Evolutionary conservation across 2,113 vertebrate genomes (phyloP).

Genomic region (Anhinga anhinga): DNA sequence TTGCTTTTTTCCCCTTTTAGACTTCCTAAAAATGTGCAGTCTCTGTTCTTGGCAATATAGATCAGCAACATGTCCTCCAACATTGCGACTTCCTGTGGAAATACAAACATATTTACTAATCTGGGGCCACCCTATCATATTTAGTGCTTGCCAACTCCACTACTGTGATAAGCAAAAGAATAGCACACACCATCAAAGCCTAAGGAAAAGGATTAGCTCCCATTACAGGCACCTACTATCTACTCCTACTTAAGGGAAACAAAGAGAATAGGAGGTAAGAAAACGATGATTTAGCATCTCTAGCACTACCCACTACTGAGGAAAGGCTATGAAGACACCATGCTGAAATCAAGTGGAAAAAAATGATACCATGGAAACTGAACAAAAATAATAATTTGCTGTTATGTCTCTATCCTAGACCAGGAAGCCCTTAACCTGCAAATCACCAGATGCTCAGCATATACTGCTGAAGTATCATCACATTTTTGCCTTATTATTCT

Average conservation of each 20-base stretch:
- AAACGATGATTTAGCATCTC: not conserved
- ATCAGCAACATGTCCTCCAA: not conserved
- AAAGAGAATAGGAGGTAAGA: not conserved
- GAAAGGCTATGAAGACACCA: not conserved
- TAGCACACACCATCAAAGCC: not conserved
- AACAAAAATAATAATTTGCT: constrained; percentile 4
- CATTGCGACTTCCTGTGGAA: not conserved
- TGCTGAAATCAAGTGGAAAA: not conserved
- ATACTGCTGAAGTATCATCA: not conserved
- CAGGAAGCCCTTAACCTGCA: constrained; percentile 9
- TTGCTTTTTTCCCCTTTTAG: not conserved
- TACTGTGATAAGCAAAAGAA: not conserved
- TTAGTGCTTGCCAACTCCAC: not conserved
- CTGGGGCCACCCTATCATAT: not conserved
- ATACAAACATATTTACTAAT: not conserved
- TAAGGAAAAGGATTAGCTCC: not conserved
- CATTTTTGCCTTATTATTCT: not conserved
- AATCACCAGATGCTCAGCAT: not conserved
- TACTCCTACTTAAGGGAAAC: not conserved
- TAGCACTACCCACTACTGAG: not conserved
- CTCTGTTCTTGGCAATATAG: not conserved
- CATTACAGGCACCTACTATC: not conserved
- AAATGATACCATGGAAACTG: constrained; percentile 27
- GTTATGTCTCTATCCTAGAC: not conserved
- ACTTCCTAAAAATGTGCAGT: not conserved